These are phyloP conservation scores for Tachina fera DNA, from an alignment of 2,888 invertebrate genomes.

Conservation along the genomic window DNA sequence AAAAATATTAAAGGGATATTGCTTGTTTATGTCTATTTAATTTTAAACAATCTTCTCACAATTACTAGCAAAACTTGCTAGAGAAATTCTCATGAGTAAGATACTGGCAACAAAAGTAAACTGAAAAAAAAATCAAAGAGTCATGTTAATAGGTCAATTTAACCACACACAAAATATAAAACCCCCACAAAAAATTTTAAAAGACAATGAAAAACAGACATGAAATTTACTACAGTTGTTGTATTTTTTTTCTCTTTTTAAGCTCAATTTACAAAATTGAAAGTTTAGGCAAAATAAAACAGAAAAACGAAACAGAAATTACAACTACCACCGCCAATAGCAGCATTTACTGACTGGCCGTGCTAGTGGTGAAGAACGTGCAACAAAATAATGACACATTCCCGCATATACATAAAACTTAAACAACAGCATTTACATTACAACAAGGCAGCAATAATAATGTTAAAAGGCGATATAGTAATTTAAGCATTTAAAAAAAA, in stretches of 20 bases:
- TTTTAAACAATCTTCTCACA: slow-evolving; percentile 57
- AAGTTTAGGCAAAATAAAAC: slow-evolving; percentile 56
- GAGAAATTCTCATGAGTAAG: slow-evolving; percentile 55
- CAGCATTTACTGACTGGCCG: slow-evolving; percentile 21
- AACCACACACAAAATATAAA: slow-evolving; percentile 61
- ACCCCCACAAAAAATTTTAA: slow-evolving; percentile 38
- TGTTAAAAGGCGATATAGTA: slow-evolving; percentile 21
- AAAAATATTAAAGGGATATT: slow-evolving; percentile 42
- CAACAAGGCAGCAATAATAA: slow-evolving; percentile 52
- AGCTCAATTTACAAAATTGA: slow-evolving; percentile 65
- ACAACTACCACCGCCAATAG: slow-evolving; percentile 32
- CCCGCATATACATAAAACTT: slow-evolving; percentile 14
- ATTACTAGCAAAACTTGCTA: slow-evolving; percentile 25
- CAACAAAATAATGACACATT: slow-evolving; percentile 68
- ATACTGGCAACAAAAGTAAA: not conserved
- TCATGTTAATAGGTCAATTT: slow-evolving; percentile 73
- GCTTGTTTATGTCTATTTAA: not conserved
- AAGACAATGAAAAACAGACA: slow-evolving; percentile 30
- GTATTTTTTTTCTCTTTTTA: slow-evolving; percentile 10
- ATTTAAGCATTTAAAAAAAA: slow-evolving; percentile 38
- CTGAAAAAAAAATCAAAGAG: slow-evolving; percentile 48
- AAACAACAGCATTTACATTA: slow-evolving; percentile 24
- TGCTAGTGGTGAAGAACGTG: slow-evolving; percentile 62
- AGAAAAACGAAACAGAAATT: slow-evolving; percentile 52
- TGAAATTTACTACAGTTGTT: slow-evolving; percentile 35